phyloP scores from a whole-genome alignment of 1,140 invertebrate genomes.

The Leptoteleia sp. region DNA sequence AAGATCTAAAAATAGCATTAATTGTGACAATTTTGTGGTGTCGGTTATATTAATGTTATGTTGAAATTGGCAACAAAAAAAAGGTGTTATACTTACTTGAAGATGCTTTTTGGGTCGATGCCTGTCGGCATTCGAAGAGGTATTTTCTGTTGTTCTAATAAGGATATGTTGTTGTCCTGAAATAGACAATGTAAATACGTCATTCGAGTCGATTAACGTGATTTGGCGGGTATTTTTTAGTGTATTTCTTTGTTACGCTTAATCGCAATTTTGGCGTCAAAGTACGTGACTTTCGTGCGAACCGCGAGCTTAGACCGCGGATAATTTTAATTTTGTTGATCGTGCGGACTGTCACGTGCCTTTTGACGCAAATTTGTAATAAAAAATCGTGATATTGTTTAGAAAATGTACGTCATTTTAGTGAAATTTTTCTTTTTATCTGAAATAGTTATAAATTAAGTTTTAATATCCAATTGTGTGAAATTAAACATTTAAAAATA shows the following conservation, averaged over 20 bases:
- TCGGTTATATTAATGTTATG: too few relatives aligned
- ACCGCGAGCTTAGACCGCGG: conserved; percentile 19
- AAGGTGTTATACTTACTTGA: conserved; percentile 84
- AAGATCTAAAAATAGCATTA: too few relatives aligned
- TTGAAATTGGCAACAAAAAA: too few relatives aligned
- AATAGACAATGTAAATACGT: conserved; percentile 44
- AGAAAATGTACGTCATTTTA: neutral
- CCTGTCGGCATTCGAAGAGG: conserved; percentile 81
- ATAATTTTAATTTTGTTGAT: conserved; percentile 44
- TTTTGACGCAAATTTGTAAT: conserved; percentile 34
- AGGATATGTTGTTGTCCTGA: conserved; percentile 80
- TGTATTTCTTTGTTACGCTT: conserved; percentile 13
- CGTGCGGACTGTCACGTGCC: conserved; percentile 32
- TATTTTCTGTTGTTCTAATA: conserved; percentile 81
- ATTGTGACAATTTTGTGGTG: conserved; percentile 1
- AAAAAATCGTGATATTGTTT: neutral
- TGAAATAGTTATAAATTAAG: too few relatives aligned
- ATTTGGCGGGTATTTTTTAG: conserved; percentile 29
- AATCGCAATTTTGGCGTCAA: conserved; percentile 39
- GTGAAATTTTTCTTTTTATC: neutral
- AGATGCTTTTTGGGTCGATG: conserved; percentile 85
- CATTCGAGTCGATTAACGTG: conserved; percentile 24
- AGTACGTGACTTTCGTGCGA: conserved; percentile 36
- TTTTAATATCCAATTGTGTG: too few relatives aligned
- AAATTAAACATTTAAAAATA: too few relatives aligned